These are phyloP conservation scores for Platyrinchus mystaceus DNA, from an alignment of 2,797 vertebrate genomes.

Conservation along the genomic window DNA sequence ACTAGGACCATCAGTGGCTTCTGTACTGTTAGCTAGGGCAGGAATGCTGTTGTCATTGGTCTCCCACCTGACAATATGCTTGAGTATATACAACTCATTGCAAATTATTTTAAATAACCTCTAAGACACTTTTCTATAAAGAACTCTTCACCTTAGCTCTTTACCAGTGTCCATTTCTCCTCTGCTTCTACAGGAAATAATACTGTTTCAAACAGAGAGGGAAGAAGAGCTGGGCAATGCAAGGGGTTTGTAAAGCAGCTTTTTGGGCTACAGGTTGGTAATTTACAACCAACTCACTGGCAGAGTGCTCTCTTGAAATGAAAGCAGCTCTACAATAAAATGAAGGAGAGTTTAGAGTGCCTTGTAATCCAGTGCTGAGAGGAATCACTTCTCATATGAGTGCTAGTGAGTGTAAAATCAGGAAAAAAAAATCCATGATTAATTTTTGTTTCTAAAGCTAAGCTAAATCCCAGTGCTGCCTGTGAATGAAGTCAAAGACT, in stretches of 20 bases:
- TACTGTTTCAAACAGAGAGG: not conserved
- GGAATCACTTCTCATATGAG: not conserved
- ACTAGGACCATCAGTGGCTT: not conserved
- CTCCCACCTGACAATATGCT: not conserved
- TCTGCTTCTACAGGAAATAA: not conserved
- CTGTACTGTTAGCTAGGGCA: not conserved
- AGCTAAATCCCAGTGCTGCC: not conserved
- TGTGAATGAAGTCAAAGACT: not conserved
- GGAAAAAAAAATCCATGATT: rapidly evolving
- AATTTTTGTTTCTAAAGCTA: not conserved
- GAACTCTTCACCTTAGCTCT: not conserved
- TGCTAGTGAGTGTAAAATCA: not conserved
- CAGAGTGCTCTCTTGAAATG: not conserved
- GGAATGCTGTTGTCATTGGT: not conserved
- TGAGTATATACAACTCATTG: not conserved
- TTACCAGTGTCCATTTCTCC: not conserved
- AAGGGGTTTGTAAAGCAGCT: not conserved
- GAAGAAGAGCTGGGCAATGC: not conserved
- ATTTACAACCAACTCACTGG: not conserved
- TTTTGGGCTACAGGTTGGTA: not conserved
- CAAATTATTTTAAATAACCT: not conserved
- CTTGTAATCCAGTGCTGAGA: not conserved
- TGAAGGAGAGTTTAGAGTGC: not conserved
- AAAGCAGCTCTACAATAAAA: not conserved
- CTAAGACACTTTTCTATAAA: not conserved